phyloP scores from a whole-genome alignment of 2,888 invertebrate species.

The Cenopis cana region DNA sequence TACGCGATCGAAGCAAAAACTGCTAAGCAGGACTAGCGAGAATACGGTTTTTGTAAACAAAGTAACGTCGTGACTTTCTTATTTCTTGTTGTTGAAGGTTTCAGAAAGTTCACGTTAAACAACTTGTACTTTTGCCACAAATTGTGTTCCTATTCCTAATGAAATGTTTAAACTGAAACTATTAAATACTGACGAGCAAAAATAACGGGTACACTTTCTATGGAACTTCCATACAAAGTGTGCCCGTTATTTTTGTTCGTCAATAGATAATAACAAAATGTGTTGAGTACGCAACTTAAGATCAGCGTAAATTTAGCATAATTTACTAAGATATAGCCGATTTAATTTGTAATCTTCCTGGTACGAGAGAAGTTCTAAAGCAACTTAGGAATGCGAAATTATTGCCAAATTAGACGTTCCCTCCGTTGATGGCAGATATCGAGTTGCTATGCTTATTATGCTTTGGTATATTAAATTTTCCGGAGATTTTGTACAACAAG shows the following conservation, averaged over 20 bases:
- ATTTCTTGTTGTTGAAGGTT: neutral
- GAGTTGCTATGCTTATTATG: constrained; percentile 54
- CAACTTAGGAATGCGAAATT: constrained; percentile 32
- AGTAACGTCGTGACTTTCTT: constrained; percentile 12
- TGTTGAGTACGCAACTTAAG: neutral
- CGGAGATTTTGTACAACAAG: constrained; percentile 44
- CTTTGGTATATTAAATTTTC: constrained; percentile 46
- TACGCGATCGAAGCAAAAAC: constrained; percentile 55
- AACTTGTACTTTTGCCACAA: neutral
- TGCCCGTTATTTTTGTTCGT: too few species aligned
- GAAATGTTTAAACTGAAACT: neutral
- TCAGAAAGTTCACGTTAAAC: neutral
- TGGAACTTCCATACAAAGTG: too few species aligned
- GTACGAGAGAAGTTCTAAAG: constrained; percentile 27
- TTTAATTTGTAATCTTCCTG: constrained; percentile 28
- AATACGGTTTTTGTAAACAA: constrained; percentile 19
- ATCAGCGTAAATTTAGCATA: too few species aligned
- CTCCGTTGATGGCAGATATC: constrained; percentile 49
- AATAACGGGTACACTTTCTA: too few species aligned
- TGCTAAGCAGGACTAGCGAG: constrained; percentile 26
- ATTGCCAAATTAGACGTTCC: constrained; percentile 43
- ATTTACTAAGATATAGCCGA: constrained; percentile 16
- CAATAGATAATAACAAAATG: neutral
- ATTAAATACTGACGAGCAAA: too few species aligned
- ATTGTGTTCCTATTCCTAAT: too few species aligned